phyloP scores from a whole-genome alignment of 2,113 vertebrate genomes.

The Myrmecophaga tridactyla region DNA sequence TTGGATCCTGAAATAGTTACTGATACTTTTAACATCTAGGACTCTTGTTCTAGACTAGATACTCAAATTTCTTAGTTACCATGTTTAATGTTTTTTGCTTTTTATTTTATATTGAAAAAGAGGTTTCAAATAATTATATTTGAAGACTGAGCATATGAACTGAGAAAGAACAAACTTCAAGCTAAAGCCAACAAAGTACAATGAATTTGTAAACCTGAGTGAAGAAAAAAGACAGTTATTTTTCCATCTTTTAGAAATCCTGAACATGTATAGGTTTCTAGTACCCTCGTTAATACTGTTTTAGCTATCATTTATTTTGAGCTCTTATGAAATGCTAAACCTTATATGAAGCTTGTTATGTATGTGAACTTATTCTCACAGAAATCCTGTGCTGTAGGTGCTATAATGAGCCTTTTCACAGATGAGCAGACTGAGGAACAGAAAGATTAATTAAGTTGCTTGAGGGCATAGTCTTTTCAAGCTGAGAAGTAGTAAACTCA shows the following conservation, averaged over 20 bases:
- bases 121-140: neutral
- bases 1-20: neutral
- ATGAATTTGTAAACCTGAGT: neutral
- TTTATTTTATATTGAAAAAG: neutral
- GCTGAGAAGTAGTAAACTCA: no score
- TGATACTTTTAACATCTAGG: neutral
- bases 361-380: neutral
- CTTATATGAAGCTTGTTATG: neutral
- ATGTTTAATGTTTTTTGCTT: neutral
- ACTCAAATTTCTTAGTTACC: neutral
- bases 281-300: neutral
- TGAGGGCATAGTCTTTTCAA: neutral
- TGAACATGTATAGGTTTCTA: neutral
- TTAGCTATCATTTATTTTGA: neutral
- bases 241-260: neutral
- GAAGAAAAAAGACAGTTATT: neutral
- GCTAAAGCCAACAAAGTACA: neutral
- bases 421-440: neutral
- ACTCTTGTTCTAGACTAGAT: neutral
- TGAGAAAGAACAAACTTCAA: neutral
- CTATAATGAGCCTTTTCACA: neutral
- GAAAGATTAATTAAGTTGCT: neutral
- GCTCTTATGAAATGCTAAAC: neutral
- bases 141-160: neutral
- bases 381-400: neutral